Base-by-base conservation (phyloP, 2,888 invertebrate genomes). In the Drosophila crucigera region DNA sequence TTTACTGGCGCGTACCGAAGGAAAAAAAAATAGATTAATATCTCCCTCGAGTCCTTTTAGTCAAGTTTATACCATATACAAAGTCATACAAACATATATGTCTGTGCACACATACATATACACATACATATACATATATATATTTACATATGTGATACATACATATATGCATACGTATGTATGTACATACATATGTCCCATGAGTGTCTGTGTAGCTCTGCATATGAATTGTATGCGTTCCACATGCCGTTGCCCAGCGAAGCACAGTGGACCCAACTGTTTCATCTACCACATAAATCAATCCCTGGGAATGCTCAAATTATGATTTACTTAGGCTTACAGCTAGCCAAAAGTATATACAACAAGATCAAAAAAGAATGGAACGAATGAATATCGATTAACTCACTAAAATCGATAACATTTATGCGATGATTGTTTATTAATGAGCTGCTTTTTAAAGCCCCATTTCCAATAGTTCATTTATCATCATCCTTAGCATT, bases 41-140 rank as follows among this genome's bases (percentile, higher is more conserved):
- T 88, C 88, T 88, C 88, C 88, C 88, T 79, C 74, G 88, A 89
- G 88, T 88, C 89, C 89, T 87, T 89, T 88, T 87, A 87, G 87
- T 83, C 87, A 89, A 89, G 84, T 87, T 88, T 82, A 84, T 82
- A 68, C 69, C 81, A 69, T 73, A 75, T 69, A 73, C 76, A 64
- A 41, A 74, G 68, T 63, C 61, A 64, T 47, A 64, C 41, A 63
- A 70, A 33, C 50, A 50, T 62, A 54, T 25, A 73, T 62, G 47
- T 47, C 43, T 43, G 7, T 10, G 1, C 14, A 47, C 22, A 25
- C 14, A 43, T 6, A 43, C 7, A 41, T 50, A 47, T 35, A 69
- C 52, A 30, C 25, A 39, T 39, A 43, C 35, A 10, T 25, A 69
- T 55, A 33, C 25, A 39, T 33, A 43, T 50, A 47, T 41, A 11